Base-by-base conservation (phyloP, 2,888 invertebrate genomes). In the Uropetala carovei region DNA sequence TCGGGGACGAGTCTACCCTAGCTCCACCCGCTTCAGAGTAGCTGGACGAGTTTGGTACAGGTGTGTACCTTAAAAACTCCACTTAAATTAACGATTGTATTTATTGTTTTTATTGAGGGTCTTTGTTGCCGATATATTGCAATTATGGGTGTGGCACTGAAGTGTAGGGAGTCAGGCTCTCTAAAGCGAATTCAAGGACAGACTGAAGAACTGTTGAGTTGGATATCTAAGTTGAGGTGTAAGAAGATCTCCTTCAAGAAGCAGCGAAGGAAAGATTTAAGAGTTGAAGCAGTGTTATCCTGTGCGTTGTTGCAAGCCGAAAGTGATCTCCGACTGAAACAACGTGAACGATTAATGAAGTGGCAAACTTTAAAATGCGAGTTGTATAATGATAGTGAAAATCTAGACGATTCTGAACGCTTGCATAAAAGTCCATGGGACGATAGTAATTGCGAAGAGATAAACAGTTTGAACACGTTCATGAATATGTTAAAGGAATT, bases 211-310 rank as follows among this genome's bases (percentile, higher is more conserved):
- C 92, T 93, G 11, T 92, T 93, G 18, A 89, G 86, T 56, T 93
- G 93, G 93, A 93, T 93, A 82, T 92, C 92, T 56, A 93, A 93
- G 81, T 89, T 93, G 89, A 93, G 93, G 91, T 92, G 92, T 60
- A 93, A 93, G 93, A 93, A 93, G 92, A 92, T 92, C 84, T 68
- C 68, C 43, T 85, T 93, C 75, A 93, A 93, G 92, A 93, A 92
- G 81, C 96, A 95, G 95, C 96, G 95, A 94, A 96, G 96, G 93
- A 96, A 96, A 94, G 96, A 97, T 94, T 95, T 97, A 93, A 96
- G 97, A 93, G 95, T 97, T 93, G 96, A 97, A 95, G 97, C 97
- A 93, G 96, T 97, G 94, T 95, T 97, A 94, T 96, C 96, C 93
- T 95, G 95, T 94, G 96, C 97, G 82, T 94, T 97, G 92, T 94